A percentile compares a stretch with the other conserved stretches of the same genome.
phyloP scores from a whole-genome alignment of 2,113 vertebrate genomes.

The Hippopotamus amphibius region DNA sequence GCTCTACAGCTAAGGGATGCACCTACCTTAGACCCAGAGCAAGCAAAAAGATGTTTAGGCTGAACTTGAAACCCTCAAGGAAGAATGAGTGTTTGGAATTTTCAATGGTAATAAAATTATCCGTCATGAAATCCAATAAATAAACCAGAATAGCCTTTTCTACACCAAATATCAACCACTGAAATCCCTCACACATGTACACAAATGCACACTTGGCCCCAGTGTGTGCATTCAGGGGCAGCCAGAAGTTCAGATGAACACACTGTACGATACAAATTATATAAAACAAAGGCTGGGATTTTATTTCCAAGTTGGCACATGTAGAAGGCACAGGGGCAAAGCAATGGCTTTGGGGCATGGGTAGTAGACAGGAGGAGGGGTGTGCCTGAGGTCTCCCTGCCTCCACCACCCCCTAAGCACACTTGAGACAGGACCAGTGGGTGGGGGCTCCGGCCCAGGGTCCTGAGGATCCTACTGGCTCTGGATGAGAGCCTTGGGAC shows the following conservation, averaged over 20 bases:
- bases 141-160: background rate
- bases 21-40: background rate
- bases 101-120: background rate
- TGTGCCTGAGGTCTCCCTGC: background rate
- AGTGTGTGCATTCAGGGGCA: background rate
- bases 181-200: background rate
- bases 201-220: fast-evolving
- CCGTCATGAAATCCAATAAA: background rate
- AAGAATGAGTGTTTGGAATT: background rate
- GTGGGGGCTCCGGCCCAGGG: background rate
- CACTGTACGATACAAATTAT: background rate
- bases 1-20: background rate
- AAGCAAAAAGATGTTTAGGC: background rate
- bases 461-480: background rate
- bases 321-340: slow-evolving; percentile 12
- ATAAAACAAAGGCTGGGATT: slow-evolving; percentile 33
- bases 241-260: background rate
- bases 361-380: background rate
- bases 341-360: background rate
- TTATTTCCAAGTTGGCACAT: slow-evolving; percentile 66
- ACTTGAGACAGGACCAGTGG: background rate
- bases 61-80: slow-evolving; percentile 21
- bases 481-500: background rate
- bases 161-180: background rate
- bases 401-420: background rate